Evolutionary conservation across 2,888 invertebrate genomes (phyloP).

Genomic region (Scotopteryx bipunctaria): DNA sequence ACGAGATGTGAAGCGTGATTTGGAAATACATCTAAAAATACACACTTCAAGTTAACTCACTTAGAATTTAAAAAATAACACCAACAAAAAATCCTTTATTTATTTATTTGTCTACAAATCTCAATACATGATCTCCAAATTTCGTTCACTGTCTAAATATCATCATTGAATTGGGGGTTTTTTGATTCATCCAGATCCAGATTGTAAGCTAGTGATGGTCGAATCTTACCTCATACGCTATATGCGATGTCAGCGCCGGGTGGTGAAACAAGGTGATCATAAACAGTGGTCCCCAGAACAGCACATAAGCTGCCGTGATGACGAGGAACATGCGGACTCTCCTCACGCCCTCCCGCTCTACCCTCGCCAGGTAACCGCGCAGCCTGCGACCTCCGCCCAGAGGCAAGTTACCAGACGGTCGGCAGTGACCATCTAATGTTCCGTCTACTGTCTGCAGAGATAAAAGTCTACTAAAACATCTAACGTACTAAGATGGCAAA

Average conservation of each 20-base stretch:
- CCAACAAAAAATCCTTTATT: too few species aligned
- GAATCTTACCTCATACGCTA: constrained; percentile 88
- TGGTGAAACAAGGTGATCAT: constrained; percentile 92
- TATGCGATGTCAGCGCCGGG: constrained; percentile 87
- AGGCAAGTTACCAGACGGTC: constrained; percentile 63
- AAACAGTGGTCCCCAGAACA: constrained; percentile 96
- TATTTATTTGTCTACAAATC: too few species aligned
- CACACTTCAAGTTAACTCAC: too few species aligned
- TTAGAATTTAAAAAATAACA: too few species aligned
- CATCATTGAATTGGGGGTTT: too few species aligned
- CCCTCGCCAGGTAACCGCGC: constrained; percentile 89
- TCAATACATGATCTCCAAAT: too few species aligned
- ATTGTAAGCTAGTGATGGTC: constrained; percentile 20
- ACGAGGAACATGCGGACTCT: constrained; percentile 93
- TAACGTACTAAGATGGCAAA: constrained; percentile 1
- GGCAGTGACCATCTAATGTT: constrained; percentile 63
- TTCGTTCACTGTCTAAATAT: too few species aligned
- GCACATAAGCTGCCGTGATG: constrained; percentile 91
- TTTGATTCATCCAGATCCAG: too few species aligned
- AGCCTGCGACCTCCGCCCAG: constrained; percentile 89
- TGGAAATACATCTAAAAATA: constrained; percentile 82
- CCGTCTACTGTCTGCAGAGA: constrained; percentile 71
- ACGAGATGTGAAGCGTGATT: constrained; percentile 94
- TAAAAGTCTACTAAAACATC: constrained; percentile 23
- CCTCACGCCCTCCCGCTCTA: constrained; percentile 91